These are phyloP conservation scores for Ferrisia virgata DNA, from an alignment of 2,888 invertebrate species.

Conservation along the genomic window DNA sequence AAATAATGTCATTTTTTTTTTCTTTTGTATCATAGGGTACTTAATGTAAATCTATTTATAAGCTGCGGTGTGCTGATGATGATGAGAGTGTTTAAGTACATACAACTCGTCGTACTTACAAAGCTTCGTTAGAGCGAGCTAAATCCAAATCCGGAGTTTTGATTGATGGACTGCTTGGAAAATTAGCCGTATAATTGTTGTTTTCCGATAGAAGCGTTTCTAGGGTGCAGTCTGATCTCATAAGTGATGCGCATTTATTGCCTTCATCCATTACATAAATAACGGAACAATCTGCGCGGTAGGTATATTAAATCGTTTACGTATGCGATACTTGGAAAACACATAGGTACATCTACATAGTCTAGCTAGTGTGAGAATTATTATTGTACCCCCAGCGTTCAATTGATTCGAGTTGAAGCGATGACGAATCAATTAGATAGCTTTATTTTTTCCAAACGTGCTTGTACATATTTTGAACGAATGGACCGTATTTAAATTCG, in stretches of 20 bases:
- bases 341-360: too few species aligned
- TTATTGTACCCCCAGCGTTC: too few species aligned
- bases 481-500: too few species aligned
- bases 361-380: background rate
- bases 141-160: conserved; percentile 31
- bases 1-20: background rate
- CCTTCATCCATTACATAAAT: conserved; percentile 41
- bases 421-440: too few species aligned
- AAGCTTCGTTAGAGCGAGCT: conserved; percentile 31
- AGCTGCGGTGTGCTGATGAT: background rate
- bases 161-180: conserved; percentile 37
- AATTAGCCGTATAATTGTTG: conserved; percentile 23
- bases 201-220: conserved; percentile 43
- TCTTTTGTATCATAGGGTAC: too few species aligned
- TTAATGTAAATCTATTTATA: too few species aligned
- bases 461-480: too few species aligned
- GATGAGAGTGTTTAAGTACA: too few species aligned
- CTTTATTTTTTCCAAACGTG: too few species aligned
- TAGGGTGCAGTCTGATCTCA: conserved; percentile 40
- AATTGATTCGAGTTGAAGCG: background rate
- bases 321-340: background rate
- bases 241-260: conserved; percentile 39
- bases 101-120: conserved; percentile 35
- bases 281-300: conserved; percentile 36
- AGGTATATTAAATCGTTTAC: background rate